Evolutionary conservation across 2,113 vertebrate genomes (phyloP).

Genomic region (Myanophis thanlyinensis): DNA sequence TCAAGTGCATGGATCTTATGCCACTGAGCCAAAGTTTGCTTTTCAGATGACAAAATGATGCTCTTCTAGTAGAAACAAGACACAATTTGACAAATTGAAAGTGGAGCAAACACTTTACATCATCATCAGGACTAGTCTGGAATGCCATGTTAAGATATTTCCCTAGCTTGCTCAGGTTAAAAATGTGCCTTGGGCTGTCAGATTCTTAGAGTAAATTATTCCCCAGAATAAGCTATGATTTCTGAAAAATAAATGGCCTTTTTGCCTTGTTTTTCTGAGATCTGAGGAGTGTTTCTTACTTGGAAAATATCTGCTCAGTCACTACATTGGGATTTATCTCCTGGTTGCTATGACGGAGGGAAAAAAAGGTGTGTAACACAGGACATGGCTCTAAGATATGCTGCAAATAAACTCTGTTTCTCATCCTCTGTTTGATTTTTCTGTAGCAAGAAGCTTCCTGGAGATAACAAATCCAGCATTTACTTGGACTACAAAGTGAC

Average conservation of each 20-base stretch:
- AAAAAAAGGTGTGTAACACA: not conserved
- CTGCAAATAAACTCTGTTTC: not conserved
- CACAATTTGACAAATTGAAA: not conserved
- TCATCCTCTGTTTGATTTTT: not conserved
- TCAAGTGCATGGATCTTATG: not conserved
- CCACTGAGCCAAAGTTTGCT: not conserved
- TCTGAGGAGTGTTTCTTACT: not conserved
- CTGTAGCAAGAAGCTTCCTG: not conserved
- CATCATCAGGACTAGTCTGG: not conserved
- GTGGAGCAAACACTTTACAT: not conserved
- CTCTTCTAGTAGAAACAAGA: not conserved
- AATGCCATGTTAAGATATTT: not conserved
- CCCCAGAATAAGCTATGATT: not conserved
- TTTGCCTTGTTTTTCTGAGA: not conserved
- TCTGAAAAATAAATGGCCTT: not conserved
- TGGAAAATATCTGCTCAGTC: not conserved
- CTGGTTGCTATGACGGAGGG: not conserved
- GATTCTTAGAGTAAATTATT: not conserved
- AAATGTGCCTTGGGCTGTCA: not conserved
- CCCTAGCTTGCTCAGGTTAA: not conserved
- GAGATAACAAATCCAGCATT: not conserved
- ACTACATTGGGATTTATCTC: not conserved
- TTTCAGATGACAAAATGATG: not conserved
- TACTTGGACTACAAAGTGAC: not conserved
- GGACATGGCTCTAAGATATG: not conserved